phyloP scores from a whole-genome alignment of 2,888 invertebrate genomes.

The Plagodis dolabraria region DNA sequence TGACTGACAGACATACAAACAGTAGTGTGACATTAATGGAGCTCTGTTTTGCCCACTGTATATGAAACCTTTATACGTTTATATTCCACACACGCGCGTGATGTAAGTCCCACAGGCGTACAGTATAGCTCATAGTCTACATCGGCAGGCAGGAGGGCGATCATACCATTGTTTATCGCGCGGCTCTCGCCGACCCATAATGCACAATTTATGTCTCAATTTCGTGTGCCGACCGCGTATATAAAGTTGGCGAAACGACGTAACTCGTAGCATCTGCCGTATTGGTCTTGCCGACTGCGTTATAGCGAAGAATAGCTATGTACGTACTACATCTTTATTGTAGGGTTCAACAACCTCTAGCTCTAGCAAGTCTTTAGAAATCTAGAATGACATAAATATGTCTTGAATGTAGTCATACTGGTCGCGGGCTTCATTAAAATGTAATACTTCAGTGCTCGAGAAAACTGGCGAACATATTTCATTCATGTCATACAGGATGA shows the following conservation, averaged over 20 bases:
- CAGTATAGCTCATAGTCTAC: slow-evolving; percentile 17
- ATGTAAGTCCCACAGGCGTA: slow-evolving; percentile 11
- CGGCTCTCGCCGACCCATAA: slow-evolving; percentile 27
- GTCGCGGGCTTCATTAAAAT: too few relatives aligned
- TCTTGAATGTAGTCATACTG: too few relatives aligned
- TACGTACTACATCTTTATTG: too few relatives aligned
- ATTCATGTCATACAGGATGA: too few relatives aligned
- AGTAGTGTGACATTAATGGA: too few relatives aligned
- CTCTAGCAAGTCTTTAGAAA: too few relatives aligned
- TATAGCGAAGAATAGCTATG: neutral
- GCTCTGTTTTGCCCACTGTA: too few relatives aligned
- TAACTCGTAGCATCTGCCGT: slow-evolving; percentile 27
- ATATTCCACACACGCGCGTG: slow-evolving; percentile 24
- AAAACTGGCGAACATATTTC: too few relatives aligned
- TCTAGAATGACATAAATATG: too few relatives aligned
- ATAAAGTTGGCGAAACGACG: slow-evolving; percentile 37
- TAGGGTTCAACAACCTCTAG: too few relatives aligned
- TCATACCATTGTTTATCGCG: slow-evolving; percentile 36
- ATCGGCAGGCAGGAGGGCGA: slow-evolving; percentile 30
- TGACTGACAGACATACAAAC: too few relatives aligned
- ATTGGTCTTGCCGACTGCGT: slow-evolving; percentile 1
- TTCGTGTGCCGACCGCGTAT: slow-evolving; percentile 41
- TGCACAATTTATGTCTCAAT: slow-evolving; percentile 48
- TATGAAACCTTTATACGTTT: slow-evolving; percentile 3
- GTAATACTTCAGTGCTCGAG: too few relatives aligned